These are phyloP conservation scores for Tapirus indicus DNA, from an alignment of 2,797 vertebrate genomes.

Conservation along the genomic window DNA sequence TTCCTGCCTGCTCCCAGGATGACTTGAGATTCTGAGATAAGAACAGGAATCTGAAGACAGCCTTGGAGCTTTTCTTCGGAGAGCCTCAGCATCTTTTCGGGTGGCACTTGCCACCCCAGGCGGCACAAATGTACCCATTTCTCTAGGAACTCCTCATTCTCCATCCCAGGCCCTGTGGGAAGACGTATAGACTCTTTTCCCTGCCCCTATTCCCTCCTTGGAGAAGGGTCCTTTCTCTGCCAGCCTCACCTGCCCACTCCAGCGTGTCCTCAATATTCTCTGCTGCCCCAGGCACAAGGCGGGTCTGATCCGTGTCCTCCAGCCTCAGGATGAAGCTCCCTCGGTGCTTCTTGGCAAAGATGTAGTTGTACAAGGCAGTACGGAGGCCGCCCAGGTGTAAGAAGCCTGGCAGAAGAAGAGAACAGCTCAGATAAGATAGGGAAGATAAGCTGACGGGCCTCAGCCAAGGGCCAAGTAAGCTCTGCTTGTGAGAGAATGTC, in stretches of 20 bases:
- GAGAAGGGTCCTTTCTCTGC: background rate
- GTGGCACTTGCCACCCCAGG: background rate
- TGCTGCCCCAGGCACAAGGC: constrained; percentile 93
- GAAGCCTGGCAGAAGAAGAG: constrained; percentile 90
- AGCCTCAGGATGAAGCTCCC: constrained; percentile 94
- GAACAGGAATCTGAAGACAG: background rate
- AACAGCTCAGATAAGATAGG: background rate
- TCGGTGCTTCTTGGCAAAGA: constrained; percentile 94
- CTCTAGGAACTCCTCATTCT: background rate
- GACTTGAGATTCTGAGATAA: background rate
- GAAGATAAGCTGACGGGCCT: background rate
- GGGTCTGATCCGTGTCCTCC: constrained; percentile 96
- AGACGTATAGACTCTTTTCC: background rate
- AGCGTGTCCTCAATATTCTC: constrained; percentile 96
- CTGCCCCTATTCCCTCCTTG: background rate
- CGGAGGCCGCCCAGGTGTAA: constrained; percentile 96
- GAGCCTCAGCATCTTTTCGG: background rate
- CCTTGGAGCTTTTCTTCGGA: background rate
- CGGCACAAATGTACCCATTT: background rate
- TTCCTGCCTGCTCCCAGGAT: background rate
- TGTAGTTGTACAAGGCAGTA: constrained; percentile 96
- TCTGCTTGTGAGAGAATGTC: background rate
- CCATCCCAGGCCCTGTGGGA: background rate
- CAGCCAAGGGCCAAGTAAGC: background rate
- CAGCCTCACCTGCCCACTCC: constrained; percentile 94